Base-by-base conservation (phyloP, 2,888 invertebrate species). In the Selenia dentaria region DNA sequence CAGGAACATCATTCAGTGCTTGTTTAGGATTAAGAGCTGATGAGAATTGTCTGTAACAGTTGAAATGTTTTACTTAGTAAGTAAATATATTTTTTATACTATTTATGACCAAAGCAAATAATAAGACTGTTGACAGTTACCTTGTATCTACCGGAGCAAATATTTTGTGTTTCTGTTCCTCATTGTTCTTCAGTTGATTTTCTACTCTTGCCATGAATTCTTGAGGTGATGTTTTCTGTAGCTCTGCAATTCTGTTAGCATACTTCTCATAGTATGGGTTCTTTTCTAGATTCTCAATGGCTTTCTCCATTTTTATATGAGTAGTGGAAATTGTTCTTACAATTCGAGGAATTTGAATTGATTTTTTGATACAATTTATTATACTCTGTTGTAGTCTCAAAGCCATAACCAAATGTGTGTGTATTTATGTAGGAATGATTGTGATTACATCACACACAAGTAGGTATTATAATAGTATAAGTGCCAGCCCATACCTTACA, bases 251-350 rank as follows among this genome's bases (percentile, higher is more conserved):
- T 74, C 96, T 96, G 1, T 92, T 81, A 0, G 96, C 94, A 82
- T 97, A 97, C 69, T 97, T 97, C 10, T 94, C 94, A 66, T 91
- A 97, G 71, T 94, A 97, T 0, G 96, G 96, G 83, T 97, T 97
- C 2, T 73, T 79, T 70, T 92, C 85, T 46, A 93, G 70, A 54
- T 92, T 90, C 52, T 93, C 93, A 35, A 92, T 45, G 10, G 88
- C 87, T 59, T 92, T 91, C 58, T 92, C 85, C 59, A 80, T 72
- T 33, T 70, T 85, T 9, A 60, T 51, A 25, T 81, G 57, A 20
- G 91, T 81, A 20, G 84, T 85, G 69, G 72, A 82, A 51, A 92
- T 79, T 42, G 50, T 59, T 8, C 77, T 70, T 29, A 41, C 35
- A 5, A 11, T 10, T 8, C 16, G 8, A 39, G 35, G 50, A 11